phyloP scores from a whole-genome alignment of 2,113 vertebrate genomes.

The Tenrec ecaudatus region DNA sequence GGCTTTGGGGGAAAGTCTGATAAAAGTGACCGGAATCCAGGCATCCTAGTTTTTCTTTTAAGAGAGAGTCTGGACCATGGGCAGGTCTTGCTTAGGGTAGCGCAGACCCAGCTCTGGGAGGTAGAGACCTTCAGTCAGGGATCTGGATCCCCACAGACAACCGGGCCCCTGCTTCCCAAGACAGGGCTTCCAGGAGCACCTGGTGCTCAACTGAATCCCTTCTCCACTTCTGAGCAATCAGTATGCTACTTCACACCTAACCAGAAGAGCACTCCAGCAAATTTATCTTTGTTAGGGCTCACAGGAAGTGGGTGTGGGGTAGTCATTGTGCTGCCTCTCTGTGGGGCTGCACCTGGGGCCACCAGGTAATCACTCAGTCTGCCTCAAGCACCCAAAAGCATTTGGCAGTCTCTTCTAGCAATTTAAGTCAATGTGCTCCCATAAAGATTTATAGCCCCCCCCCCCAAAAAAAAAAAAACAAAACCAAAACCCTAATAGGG shows the following conservation, averaged over 20 bases:
- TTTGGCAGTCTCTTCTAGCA: conserved; percentile 57
- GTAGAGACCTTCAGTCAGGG: background rate
- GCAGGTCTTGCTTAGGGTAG: background rate
- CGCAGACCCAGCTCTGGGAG: background rate
- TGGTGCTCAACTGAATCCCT: conserved; percentile 74
- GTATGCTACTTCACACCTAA: conserved; percentile 81
- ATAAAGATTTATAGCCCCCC: too few relatives aligned
- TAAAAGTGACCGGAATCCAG: background rate
- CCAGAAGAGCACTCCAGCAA: conserved; percentile 81
- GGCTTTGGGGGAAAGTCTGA: background rate
- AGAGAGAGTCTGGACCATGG: background rate
- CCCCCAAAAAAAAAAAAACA: too few relatives aligned
- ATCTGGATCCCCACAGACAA: background rate
- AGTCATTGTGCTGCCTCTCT: conserved; percentile 55
- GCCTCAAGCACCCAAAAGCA: conserved; percentile 71
- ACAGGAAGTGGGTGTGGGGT: conserved; percentile 69
- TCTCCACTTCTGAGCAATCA: conserved; percentile 83
- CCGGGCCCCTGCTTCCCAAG: background rate
- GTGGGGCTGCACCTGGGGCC: conserved; percentile 80
- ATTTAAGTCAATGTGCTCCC: conserved; percentile 27
- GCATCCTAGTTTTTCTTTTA: background rate
- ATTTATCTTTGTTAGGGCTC: conserved; percentile 84
- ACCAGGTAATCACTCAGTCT: conserved; percentile 76
- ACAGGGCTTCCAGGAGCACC: conserved; percentile 62
- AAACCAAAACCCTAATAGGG: too few relatives aligned